These are phyloP conservation scores for Drosophila algonquin DNA, from an alignment of 2,888 invertebrate genomes.

Conservation along the genomic window DNA sequence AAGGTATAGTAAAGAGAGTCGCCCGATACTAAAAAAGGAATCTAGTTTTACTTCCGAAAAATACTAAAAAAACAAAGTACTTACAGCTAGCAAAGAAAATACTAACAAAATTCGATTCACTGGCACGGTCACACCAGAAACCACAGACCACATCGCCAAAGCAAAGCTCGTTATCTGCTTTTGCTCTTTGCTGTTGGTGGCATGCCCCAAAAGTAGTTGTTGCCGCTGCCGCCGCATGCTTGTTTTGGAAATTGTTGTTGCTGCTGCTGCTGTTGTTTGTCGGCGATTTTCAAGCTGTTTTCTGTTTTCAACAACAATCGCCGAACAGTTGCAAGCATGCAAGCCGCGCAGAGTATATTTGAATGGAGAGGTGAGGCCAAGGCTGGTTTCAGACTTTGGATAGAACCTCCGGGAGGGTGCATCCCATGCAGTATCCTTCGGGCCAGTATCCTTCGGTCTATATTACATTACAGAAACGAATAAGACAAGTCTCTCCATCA, in stretches of 20 bases:
- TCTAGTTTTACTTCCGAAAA: not conserved
- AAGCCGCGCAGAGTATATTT: conserved; percentile 16
- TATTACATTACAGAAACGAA: too few species aligned
- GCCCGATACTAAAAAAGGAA: not conserved
- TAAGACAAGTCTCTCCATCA: not conserved
- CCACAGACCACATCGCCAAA: conserved; percentile 6
- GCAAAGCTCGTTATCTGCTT: conserved; percentile 43
- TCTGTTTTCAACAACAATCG: conserved; percentile 55
- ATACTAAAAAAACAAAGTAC: not conserved
- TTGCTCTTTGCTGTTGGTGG: conserved; percentile 51
- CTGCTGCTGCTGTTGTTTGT: conserved; percentile 36
- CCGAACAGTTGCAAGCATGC: conserved; percentile 49
- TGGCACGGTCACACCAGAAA: conserved; percentile 5
- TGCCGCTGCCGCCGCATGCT: conserved; percentile 39
- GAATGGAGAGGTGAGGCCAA: not conserved
- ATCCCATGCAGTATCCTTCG: not conserved
- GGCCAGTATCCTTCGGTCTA: too few species aligned
- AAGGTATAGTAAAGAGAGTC: not conserved
- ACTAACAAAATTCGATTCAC: not conserved
- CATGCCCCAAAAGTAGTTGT: conserved; percentile 57
- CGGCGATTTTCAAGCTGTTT: conserved; percentile 61
- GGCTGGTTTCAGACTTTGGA: too few species aligned
- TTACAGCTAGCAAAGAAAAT: not conserved
- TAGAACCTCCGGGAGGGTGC: not conserved
- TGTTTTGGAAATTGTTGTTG: conserved; percentile 9